Conservation (phyloP, 53 echinoderm and acorn worm genomes). For the Henricia sp. region DNA sequence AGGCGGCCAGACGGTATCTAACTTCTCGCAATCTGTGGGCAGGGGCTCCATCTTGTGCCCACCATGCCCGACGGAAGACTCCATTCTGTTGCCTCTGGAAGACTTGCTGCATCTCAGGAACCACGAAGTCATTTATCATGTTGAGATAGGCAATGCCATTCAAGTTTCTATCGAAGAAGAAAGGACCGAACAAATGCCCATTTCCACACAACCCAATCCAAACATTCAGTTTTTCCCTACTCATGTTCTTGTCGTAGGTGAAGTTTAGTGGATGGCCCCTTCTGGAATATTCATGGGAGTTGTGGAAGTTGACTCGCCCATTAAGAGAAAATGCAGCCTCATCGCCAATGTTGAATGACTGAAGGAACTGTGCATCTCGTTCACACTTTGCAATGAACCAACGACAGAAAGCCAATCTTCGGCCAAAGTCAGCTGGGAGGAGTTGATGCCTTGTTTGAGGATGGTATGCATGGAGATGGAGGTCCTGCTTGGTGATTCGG, state of each 20-base stretch:
- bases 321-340: constrained; percentile 58
- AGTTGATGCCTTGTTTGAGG: constrained; percentile 48
- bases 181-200: constrained; percentile 53
- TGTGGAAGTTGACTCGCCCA: constrained; percentile 56
- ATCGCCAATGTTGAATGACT: constrained; percentile 50
- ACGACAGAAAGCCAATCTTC: constrained; percentile 39
- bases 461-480: constrained; percentile 59
- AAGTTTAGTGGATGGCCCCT: constrained; percentile 44
- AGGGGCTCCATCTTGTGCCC: too few relatives aligned
- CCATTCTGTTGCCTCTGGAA: constrained; percentile 47
- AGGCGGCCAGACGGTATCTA: constrained; percentile 6
- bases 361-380: constrained; percentile 48
- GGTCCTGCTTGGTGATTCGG: constrained; percentile 53
- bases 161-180: constrained; percentile 22
- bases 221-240: constrained; percentile 45
- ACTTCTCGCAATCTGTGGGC: constrained; percentile 29
- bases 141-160: constrained; percentile 53
- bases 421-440: constrained; percentile 42
- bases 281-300: constrained; percentile 34
- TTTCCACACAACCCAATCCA: constrained; percentile 54
- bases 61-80: constrained; percentile 52
- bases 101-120: constrained; percentile 47
- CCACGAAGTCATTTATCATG: constrained; percentile 41
- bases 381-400: constrained; percentile 44
- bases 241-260: constrained; percentile 51